Evolutionary conservation across 2,113 vertebrate genomes (phyloP), one percentile per base, ranked within the genome.

Genomic region (Edolisoma coerulescens): DNA sequence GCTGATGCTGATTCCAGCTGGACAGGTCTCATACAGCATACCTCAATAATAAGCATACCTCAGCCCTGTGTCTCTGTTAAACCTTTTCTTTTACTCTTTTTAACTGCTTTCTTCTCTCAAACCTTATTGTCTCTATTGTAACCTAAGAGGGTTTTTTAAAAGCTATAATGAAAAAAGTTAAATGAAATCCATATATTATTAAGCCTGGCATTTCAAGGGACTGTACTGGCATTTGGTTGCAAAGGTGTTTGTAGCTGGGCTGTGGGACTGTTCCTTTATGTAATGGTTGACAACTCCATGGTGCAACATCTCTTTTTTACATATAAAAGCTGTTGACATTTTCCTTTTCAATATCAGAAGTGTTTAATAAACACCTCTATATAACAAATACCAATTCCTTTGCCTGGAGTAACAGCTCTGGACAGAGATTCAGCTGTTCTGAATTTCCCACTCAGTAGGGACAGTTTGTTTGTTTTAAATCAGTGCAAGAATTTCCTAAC

Each of bases 1-100:
- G 86, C 90, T 95, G 95, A 95, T 96, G 93, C 87, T 3, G 42
- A 95, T 95, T 95, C 95, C 97, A 97, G 95, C 95, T 97, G 96
- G 94, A 96, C 61, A 61, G 68, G 84, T 90, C 91, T 89, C 78
- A 32, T 2, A 53, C 70, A 96, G 83, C 53, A n/a, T n/a, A n/a
- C n/a, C n/a, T n/a, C n/a, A n/a, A n/a, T n/a, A 53, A 59, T 63
- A 88, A 94, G 91, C 88, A 95, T 14, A 82, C 87, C 52, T 87
- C 86, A 78, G 6, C 54, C 78, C 56, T n/a, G 37, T 35, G 76
- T 68, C 85, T 79, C 56, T 68, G 13, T 87, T 86, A 81, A 89
- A 30, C 16, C 35, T 75, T 84, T 75, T 8, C 57, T 47, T 54
- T 71, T 35, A 37, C 54, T 11, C 57, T 88, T 86, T 83, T n/a